Base-by-base conservation (phyloP, 2,113 vertebrate genomes). In the Eublepharis macularius region DNA sequence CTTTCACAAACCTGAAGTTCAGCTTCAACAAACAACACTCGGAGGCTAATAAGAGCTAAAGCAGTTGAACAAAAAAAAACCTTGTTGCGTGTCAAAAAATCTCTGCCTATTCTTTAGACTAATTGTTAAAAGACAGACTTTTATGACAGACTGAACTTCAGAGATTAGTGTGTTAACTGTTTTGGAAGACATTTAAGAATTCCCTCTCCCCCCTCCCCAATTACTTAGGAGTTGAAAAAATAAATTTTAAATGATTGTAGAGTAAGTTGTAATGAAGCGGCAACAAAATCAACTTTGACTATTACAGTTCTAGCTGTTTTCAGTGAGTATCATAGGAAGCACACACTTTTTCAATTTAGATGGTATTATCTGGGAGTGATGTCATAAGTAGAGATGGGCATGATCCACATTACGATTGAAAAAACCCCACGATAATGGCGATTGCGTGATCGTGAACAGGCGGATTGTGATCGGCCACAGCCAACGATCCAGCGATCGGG, bases 221-320 rank as follows among this genome's bases (percentile, higher is more conserved):
- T 84, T 47, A 82, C 47, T 6, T 76, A 16, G 54, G 14, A 2
- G 6, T 13, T 26, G 36, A 6, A 76, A 79, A 24, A 41, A 88
- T 72, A 88, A 85, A 68, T 29, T 74, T 84, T 29, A 47, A 88
- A 45, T 5, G 83, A 82, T 82, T 85, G 13, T 79, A 83, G 78
- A 45, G 9, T 36, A 88, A 91, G 36, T 57, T 66, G 0, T 6
- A 69, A 1, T 66, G n/a, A 9, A 11, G 24, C 82, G 36, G 32
- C 1, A 76, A 76, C 36, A 76, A 1, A 63, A 6, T 24, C 1
- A 74, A 3, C 10, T 41, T 4, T 82, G 19, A 2, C 57, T 76
- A 85, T 80, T 63, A 4, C 1, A 82, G 75, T 66, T 68, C n/a
- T 49, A 47, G 39, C 54, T 45, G 45, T 47, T 41, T 68, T 14